Evolutionary conservation across 1,140 invertebrate genomes (phyloP), one percentile per base, ranked within the genome.

Genomic region (Zaprionus africanus): DNA sequence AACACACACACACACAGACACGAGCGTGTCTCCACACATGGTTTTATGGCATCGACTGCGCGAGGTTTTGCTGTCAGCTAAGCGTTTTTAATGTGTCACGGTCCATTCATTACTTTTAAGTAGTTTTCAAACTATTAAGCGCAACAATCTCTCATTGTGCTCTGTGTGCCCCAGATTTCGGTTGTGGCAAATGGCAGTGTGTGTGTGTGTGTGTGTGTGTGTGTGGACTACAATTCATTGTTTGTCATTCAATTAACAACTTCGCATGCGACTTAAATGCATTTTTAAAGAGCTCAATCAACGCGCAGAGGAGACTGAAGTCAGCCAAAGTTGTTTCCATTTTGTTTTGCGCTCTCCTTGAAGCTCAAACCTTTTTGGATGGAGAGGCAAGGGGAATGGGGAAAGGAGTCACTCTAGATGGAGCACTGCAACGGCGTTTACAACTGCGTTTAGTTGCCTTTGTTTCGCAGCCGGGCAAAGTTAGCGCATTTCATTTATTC

Each of bases 401-500:
- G 15, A 24, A 17, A 9, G 43, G 31, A 56, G 38, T 49, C 43
- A 46, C n/a, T 46, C 41, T 61, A 13, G 46, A 13, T 51, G 46
- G 22, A 11, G 46, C 24, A 54, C 46, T 57, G 71, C 41, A 68
- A 67, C 59, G 71, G 64, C 84, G 65, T 81, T 88, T 87, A 78
- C 41, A 68, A 67, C 63, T 67, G 64, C 84, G 65, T 84, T 88
- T 87, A 78, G 78, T 85, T 67, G 74, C 84, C 63, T 78, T 87
- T 88, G 84, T 77, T 78, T 87, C 59, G 78, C 78, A 61, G 66
- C 57, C 78, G 51, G 71, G 71, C 49, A 87, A 87, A 87, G 83
- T 87, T 87, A 66, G 77, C 78, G 84, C 81, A 88, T 88, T 88
- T 87, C 81, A 87, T 87, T 87, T 87, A 88, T 87, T 88, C 81